These are phyloP conservation scores for Ivindomyrus marchei DNA, from an alignment of 2,113 vertebrate species.

Conservation along the genomic window DNA sequence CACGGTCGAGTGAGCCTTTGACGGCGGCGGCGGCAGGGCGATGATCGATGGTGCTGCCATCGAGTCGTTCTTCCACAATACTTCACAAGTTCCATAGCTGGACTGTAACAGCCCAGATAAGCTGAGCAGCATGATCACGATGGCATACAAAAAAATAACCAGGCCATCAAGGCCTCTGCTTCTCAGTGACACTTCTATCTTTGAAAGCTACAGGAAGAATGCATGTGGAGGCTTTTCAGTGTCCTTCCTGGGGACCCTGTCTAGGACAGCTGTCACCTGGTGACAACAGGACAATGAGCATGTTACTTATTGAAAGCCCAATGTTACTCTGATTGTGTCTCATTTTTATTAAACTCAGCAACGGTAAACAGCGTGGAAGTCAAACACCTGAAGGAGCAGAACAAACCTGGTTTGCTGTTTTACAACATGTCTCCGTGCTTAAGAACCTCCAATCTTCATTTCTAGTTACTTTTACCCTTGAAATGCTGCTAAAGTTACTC, in stretches of 20 bases:
- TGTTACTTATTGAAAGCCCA: not conserved
- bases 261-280: not conserved
- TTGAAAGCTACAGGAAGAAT: not conserved
- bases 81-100: conserved; percentile 9
- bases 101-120: not conserved
- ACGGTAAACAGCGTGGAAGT: not conserved
- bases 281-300: not conserved
- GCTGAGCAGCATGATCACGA: not conserved
- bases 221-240: not conserved
- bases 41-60: conserved; percentile 9
- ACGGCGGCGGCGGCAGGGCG: not conserved
- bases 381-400: not conserved
- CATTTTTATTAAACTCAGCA: not conserved
- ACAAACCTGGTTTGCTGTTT: not conserved
- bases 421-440: not conserved
- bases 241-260: not conserved
- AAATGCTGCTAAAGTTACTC: not conserved
- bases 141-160: not conserved
- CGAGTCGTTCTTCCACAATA: not conserved
- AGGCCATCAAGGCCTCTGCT: not conserved
- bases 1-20: not conserved
- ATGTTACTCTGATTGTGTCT: not conserved
- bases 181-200: not conserved
- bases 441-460: not conserved
- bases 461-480: not conserved